Base-by-base conservation (phyloP, 37 sponge, comb jelly and placozoan species). In the Petrosia ficiformis region DNA sequence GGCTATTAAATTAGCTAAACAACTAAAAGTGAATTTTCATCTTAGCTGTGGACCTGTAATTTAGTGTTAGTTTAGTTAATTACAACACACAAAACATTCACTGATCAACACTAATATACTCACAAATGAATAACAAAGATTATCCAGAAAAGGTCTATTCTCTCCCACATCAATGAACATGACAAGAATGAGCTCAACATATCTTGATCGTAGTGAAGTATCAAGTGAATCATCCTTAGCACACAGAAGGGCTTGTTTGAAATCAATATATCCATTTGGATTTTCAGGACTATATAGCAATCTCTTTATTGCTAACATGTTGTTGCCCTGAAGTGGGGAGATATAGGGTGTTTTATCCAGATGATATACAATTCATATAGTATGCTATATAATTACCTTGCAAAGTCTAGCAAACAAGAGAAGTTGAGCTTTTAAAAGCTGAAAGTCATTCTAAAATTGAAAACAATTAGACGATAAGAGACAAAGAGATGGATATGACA, bases 141-240 rank as follows among this genome's bases (percentile, higher is more conserved):
- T 73, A 22, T 89, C 89, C 64, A 89, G 75, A 21, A 83, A 43
- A 42, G 89, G 58, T 3, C 84, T 67, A 71, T 89, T 89, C 35
- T 78, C 66, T 43, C 80, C 89, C 31, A 89, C 84, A 67, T 82
- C 89, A 48, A 89, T 75, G 63, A 72, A 89, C 76, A 89, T 38
- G 31, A 85, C 86, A 3, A 37, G 25, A 21, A 85, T 73, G n/a
- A 85, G 75, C 2, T 72, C 74, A 44, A 78, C 77, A 72, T 85
- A 85, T 39, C 79, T 71, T 42, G 74, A 39, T 34, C 79, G 42
- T 19, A 85, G 54, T 14, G 70, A 3, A 28, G 77, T 66, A 38
- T 78, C 78, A 33, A 85, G 66, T 0, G 37, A 56, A 54, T 0
- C 21, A 64, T 72, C 68, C 37, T 60, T 59, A 26, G 77, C 78